Base-by-base conservation (phyloP, 2,797 vertebrate species). In the Moxostoma hubbsi region DNA sequence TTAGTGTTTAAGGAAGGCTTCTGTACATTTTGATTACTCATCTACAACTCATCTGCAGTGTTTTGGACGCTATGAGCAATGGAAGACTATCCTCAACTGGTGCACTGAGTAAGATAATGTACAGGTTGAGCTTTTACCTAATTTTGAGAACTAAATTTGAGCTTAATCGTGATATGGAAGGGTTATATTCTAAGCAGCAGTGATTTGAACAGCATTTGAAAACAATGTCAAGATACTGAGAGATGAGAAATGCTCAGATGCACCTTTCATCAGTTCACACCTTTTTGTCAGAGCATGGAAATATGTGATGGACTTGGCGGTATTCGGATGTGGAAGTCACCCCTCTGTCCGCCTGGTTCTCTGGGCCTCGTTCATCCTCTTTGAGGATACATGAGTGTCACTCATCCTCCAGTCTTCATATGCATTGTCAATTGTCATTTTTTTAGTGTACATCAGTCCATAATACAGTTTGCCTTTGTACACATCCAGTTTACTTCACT, bases 401-500 rank as follows among this genome's bases (percentile, higher is more conserved):
- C 54, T 9, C 51, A 46, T 67, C 73, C 54, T 61, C 65, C 73
- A 13, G 80, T 75, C 84, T 11, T 78, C 66, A 57, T 81, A 55
- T 76, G 62, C 85, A 85, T 83, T 88, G 67, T 89, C 55, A 68
- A 49, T 59, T 84, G 87, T 86, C 88, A 90, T 79, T 82, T 84
- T 86, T 85, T 85, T 78, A 83, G 64, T 46, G 80, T 13, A 63
- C 82, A 82, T 75, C 71, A 68, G 59, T 82, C 73, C 78, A 81
- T 47, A 16, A 82, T 84, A 83, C 77, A 85, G 84, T 93, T 91
- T 91, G 89, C 90, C 91, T 92, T 92, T 86, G 88, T 86, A 89
- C 86, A 84, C 89, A 88, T 92, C 84, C 82, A 82, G 76, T 89
- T 90, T 90, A 87, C 85, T 89, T 86, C 87, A 87, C 85, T 86